Conservation (phyloP, 1,140 invertebrate species). For the Pectinophora gossypiella region DNA sequence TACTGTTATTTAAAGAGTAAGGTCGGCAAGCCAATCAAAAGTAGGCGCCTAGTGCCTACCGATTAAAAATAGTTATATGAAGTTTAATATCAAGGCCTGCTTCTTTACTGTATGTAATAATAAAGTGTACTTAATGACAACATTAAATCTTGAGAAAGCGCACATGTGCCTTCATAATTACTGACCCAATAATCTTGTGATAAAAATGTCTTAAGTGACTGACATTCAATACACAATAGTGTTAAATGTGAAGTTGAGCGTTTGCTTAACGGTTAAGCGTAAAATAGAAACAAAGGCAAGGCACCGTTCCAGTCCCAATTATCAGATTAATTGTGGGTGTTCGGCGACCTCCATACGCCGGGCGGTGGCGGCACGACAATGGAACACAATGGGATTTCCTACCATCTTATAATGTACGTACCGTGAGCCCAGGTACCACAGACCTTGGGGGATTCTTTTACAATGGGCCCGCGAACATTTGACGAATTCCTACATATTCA, state of each 20-base stretch:
- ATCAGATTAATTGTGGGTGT: slow-evolving; percentile 39
- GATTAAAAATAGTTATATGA: no score
- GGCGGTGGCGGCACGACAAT: slow-evolving; percentile 27
- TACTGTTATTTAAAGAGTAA: not conserved
- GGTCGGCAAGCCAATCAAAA: not conserved
- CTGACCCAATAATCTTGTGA: no score
- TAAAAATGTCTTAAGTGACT: no score
- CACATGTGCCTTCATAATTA: no score
- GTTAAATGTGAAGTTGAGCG: not conserved
- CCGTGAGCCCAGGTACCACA: not conserved
- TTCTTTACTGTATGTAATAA: no score
- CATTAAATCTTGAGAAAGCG: no score
- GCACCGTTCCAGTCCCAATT: slow-evolving; percentile 30
- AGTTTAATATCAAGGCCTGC: slow-evolving; percentile 2
- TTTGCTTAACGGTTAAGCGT: not conserved
- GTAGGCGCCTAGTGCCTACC: no score
- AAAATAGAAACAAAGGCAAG: slow-evolving; percentile 27
- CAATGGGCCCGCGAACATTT: no score
- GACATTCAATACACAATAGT: no score
- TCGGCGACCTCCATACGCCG: slow-evolving; percentile 42
- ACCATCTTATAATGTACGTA: slow-evolving; percentile 6
- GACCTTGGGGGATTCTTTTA: not conserved
- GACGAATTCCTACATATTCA: no score
- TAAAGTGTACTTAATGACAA: no score
- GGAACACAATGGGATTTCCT: slow-evolving; percentile 46